phyloP scores from a whole-genome alignment of 2,888 invertebrate genomes.

The Tipula vernalis region DNA sequence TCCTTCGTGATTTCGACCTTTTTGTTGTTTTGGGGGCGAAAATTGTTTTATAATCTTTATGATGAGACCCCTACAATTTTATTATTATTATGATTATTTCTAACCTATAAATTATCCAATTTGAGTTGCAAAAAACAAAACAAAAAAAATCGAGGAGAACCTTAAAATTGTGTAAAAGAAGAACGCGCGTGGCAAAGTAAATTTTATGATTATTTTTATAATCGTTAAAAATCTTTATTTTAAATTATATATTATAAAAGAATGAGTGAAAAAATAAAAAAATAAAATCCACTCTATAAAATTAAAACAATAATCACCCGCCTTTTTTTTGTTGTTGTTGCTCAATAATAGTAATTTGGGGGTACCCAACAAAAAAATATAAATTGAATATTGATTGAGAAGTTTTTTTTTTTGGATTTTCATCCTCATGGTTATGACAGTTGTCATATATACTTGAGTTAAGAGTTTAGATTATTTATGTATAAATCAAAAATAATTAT shows the following conservation, averaged over 20 bases:
- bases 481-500: not conserved
- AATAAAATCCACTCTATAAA: not conserved
- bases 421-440: not conserved
- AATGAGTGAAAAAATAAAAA: not conserved
- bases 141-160: not conserved
- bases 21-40: not conserved
- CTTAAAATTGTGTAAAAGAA: not conserved
- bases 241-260: conserved; percentile 4
- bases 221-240: not conserved
- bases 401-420: not conserved
- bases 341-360: not conserved
- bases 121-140: not conserved
- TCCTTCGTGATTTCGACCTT: not conserved
- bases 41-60: not conserved
- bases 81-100: not conserved
- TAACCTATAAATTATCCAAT: conserved; percentile 4
- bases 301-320: not conserved
- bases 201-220: conserved; percentile 7
- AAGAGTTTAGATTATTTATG: not conserved
- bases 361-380: not conserved
- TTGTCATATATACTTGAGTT: not conserved
- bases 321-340: not conserved
- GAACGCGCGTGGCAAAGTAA: conserved; percentile 7
- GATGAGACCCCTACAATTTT: not conserved
- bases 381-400: not conserved